A percentile compares a stretch with the other conserved stretches of the same genome.
Conservation (phyloP, 2,888 invertebrate species). For the Malthinus seriepunctatus region DNA sequence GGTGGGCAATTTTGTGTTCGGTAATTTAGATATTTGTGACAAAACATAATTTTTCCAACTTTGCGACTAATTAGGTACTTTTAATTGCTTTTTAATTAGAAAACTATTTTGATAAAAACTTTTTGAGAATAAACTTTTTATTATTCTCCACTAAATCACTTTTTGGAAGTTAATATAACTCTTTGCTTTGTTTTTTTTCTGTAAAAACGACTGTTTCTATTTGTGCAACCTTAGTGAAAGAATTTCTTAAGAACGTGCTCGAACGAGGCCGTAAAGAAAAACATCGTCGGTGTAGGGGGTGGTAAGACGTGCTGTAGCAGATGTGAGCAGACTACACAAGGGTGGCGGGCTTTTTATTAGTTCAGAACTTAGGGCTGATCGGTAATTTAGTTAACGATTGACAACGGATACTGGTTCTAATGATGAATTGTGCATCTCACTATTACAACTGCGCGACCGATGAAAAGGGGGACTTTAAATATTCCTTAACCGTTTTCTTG, state of each 20-base stretch:
- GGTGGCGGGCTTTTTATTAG: constrained; percentile 34
- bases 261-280: constrained; percentile 21
- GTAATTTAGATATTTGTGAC: constrained; percentile 1
- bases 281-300: constrained; percentile 20
- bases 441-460: constrained; percentile 9
- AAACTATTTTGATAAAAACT: not conserved
- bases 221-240: not conserved
- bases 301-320: constrained; percentile 30
- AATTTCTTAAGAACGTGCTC: constrained; percentile 20
- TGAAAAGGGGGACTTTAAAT: constrained; percentile 28
- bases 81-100: too few species aligned
- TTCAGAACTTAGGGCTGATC: constrained; percentile 33
- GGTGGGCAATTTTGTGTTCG: constrained; percentile 4
- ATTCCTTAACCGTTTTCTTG: constrained; percentile 22
- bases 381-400: constrained; percentile 41
- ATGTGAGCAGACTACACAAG: constrained; percentile 29
- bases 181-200: constrained; percentile 2
- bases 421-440: constrained; percentile 32
- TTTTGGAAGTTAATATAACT: not conserved
- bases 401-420: constrained; percentile 37
- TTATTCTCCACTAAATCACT: not conserved
- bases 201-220: not conserved
- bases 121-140: not conserved
- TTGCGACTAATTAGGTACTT: too few species aligned
- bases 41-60: constrained; percentile 3